Evolutionary conservation across 2,797 vertebrate genomes (phyloP), one percentile per base, ranked within the genome.

Genomic region (Phoebastria nigripes): DNA sequence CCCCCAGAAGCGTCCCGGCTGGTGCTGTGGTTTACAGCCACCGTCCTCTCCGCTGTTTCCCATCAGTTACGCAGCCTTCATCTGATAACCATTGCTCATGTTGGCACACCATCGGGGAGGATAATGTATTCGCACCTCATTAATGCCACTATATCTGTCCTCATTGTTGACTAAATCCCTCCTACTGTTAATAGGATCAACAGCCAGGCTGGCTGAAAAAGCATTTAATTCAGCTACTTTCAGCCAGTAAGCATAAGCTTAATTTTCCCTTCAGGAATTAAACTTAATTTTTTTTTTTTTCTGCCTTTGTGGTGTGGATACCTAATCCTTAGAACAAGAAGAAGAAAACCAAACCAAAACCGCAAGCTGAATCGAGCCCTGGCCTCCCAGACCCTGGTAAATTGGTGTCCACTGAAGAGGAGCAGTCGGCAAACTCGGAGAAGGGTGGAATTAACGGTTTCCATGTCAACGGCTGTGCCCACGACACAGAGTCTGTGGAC

Each of bases 301-400:
- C 63, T 20, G 66, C 14, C 62, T 54, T 69, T 92, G 58, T 72
- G 41, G 54, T 14, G 14, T 5, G 67, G 62, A 5, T 52, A 17
- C 52, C 56, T 92, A 95, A 97, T 80, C 70, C 83, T 82, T 78
- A 98, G 98, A 98, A 98, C 97, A 98, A 99, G 98, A 99, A 99
- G 98, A 99, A 99, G 98, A 98, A 98, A 98, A 99, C 98, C 98
- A 99, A 99, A 98, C 98, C 98, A 37, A 99, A 99, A 97, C 97
- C 98, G 31, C 97, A 98, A 92, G 96, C 97, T 7, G 96, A 96
- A 71, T 49, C 95, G 33, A 96, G 74, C 74, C 97, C 98, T 78
- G 97, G 95, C 67, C 86, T 86, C 17, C 86, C 90, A 37, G 97
- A 97, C 47, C 86, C 97, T 8, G 58, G 73, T 46, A 98, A 98